phyloP scores from a whole-genome alignment of 2,888 invertebrate species.

The Nematopogon swammerdamellus region DNA sequence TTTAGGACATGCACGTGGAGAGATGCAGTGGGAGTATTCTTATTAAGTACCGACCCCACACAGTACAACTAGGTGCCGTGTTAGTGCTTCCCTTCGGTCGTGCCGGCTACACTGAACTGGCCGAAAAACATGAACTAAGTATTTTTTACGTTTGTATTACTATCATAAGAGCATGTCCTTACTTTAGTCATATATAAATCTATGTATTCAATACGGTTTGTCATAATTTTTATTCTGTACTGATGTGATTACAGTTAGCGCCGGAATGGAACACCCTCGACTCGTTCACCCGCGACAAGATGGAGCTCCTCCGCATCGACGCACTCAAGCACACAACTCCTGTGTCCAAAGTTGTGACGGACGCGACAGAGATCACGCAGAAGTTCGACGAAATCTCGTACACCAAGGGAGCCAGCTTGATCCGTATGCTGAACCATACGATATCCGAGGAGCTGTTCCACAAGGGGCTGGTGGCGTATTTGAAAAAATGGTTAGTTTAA shows the following conservation, averaged over 20 bases:
- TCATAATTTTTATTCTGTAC: no score
- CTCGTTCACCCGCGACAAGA: constrained; percentile 49
- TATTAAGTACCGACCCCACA: no score
- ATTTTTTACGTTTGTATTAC: no score
- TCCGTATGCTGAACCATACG: constrained; percentile 59
- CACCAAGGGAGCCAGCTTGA: constrained; percentile 54
- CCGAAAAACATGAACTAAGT: no score
- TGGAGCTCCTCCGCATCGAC: constrained; percentile 52
- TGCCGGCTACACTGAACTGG: no score
- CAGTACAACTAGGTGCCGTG: no score
- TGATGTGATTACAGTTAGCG: constrained; percentile 55
- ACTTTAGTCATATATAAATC: no score
- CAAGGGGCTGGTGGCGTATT: constrained; percentile 47
- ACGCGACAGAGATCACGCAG: constrained; percentile 55
- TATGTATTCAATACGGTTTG: no score
- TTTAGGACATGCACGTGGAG: no score
- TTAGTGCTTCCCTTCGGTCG: no score
- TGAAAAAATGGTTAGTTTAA: constrained; percentile 56
- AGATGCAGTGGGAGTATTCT: no score
- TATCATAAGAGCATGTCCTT: no score
- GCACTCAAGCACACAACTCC: constrained; percentile 54
- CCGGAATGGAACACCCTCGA: constrained; percentile 56
- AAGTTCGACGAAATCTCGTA: constrained; percentile 60
- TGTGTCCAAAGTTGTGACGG: constrained; percentile 45
- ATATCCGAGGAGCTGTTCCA: constrained; percentile 48